Base-by-base conservation (phyloP, 2,888 invertebrate genomes). In the Labia minor region DNA sequence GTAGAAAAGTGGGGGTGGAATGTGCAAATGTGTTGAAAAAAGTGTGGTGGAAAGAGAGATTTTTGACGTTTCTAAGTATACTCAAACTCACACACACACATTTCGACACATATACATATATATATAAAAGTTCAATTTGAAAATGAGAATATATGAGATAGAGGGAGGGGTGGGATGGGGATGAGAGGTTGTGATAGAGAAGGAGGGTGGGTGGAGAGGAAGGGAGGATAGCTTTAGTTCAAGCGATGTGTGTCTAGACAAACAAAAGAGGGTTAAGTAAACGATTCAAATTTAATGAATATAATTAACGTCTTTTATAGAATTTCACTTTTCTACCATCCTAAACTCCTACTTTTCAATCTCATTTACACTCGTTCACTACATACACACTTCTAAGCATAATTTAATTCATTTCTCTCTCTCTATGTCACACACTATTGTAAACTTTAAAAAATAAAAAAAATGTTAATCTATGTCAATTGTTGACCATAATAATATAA, bases 21-120 rank as follows among this genome's bases (percentile, higher is more conserved):
- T n/a, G n/a, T n/a, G n/a, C n/a, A n/a, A n/a, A n/a, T n/a, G n/a
- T n/a, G n/a, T n/a, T n/a, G n/a, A n/a, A n/a, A n/a, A n/a, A n/a
- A n/a, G n/a, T n/a, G n/a, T n/a, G 26, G 26, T 26, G 26, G 4
- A 26, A n/a, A n/a, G n/a, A 16, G 26, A 37, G 61, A 68, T 62
- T 37, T 62, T 67, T 61, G 16, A 62, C 49, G 37, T 61, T 20
- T 19, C 14, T 18, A 63, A 19, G n/a, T 49, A 49, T 16, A 21
- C 14, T 67, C 62, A 19, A 49, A 62, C 19, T 14, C 14, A 68
- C 6, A 37, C 4, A 49, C 11, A 68, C 20, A 65, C 62, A 37
- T 26, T 37, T 20, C 21, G 21, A 65, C 33, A 61, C 68, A 64
- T 19, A 63, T 61, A 2, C 21, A 68, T 64, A 68, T 67, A 64